Conservation (phyloP, 1,140 invertebrate species). For the Belonocnema kinseyi region DNA sequence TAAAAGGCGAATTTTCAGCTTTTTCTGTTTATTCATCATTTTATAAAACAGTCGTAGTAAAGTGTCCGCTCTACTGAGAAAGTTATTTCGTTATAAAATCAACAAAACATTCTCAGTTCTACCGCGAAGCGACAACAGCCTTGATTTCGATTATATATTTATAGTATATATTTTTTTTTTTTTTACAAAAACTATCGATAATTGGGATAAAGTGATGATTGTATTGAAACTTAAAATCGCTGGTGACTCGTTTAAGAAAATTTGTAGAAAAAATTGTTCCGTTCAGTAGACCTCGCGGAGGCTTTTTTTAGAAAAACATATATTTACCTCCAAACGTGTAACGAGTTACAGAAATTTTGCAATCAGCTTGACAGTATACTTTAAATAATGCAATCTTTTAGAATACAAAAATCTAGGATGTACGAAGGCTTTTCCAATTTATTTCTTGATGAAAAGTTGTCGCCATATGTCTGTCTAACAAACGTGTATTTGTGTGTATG, state of each 20-base stretch:
- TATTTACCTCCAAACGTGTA: constrained; percentile 40
- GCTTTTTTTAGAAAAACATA: constrained; percentile 30
- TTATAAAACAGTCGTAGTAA: constrained; percentile 31
- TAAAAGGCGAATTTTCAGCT: constrained; percentile 17
- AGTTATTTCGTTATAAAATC: constrained; percentile 19
- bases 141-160: constrained; percentile 9
- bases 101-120: constrained; percentile 29
- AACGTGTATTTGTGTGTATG: constrained; percentile 59
- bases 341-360: constrained; percentile 37
- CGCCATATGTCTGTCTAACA: constrained; percentile 71
- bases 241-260: constrained; percentile 39
- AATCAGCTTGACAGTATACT: constrained; percentile 41
- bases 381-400: constrained; percentile 40
- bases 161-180: constrained; percentile 25
- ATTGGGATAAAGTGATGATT: neutral
- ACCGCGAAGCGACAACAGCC: constrained; percentile 28
- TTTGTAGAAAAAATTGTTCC: constrained; percentile 67
- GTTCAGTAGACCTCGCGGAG: constrained; percentile 51
- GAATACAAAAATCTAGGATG: constrained; percentile 66
- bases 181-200: constrained; percentile 9
- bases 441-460: constrained; percentile 70
- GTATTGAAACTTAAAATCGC: constrained; percentile 33
- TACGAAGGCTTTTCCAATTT: constrained; percentile 71
- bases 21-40: constrained; percentile 29
- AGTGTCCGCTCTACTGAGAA: constrained; percentile 27